Base-by-base conservation (phyloP, 53 echinoderm and acorn worm genomes). In the Glandiceps talaboti region DNA sequence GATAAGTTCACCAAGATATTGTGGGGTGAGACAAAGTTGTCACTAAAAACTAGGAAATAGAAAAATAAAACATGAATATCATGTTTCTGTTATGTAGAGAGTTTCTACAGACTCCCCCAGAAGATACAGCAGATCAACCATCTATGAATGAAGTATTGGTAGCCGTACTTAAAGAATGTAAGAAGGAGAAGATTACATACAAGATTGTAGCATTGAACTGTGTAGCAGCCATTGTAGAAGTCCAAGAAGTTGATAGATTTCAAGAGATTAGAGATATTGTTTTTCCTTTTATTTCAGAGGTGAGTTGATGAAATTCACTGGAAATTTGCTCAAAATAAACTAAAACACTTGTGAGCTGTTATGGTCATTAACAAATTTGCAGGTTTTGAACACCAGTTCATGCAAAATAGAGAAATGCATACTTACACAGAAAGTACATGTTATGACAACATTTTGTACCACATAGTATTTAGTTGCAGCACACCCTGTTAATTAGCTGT, bases 211-310 rank as follows among this genome's bases (percentile, higher is more conserved):
- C 97, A 20, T 26, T 97, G 25, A 76, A 93, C 73, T 91, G 91
- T 83, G 78, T 96, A 31, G 78, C 92, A 26, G 77, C 88, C 1
- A 77, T 96, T 29, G 76, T 96, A 20, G 81, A 93, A 73, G 86
- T 89, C 14, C 87, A 96, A 31, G 81, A 85, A 76, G 87, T 88
- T 1, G 92, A 96, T 76, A 88, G 79, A 73, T 96, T 90, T 76
- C 45, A 83, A 27, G 90, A 93, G 29, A 31, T 96, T 0, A 76
- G 88, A 1, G 87, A 89, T 0, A 87, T 96, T 29, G 81, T 91
- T n/a, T 92, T 90, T 77, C 92, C 96, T 10, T 78, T 96, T n/a
- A 28, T 96, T 0, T 82, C 83, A 33, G 92, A 96, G 88, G 96
- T 96, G 76, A 89, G 82, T 78, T 20, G 20, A 45, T 45, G 64